These are phyloP conservation scores for Epinephelus fuscoguttatus DNA, from an alignment of 2,113 vertebrate genomes.

Conservation along the genomic window DNA sequence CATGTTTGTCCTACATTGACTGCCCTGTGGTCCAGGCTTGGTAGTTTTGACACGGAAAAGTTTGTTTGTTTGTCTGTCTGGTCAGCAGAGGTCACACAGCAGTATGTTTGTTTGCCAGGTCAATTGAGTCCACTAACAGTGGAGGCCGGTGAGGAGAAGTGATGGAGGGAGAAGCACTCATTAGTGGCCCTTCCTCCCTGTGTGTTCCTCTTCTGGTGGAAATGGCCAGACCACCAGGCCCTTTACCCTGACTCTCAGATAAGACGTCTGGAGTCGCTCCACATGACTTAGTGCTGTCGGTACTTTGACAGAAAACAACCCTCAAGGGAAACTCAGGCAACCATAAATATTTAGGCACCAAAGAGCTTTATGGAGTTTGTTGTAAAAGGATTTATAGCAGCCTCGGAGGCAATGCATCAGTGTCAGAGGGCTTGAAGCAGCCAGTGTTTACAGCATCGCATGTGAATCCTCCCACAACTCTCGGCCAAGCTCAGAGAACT, in stretches of 20 bases:
- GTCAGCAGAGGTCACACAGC: conserved; percentile 74
- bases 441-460: conserved; percentile 74
- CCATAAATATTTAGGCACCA: conserved; percentile 88
- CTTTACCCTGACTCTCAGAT: conserved; percentile 77
- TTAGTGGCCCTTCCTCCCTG: conserved; percentile 57
- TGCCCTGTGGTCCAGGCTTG: conserved; percentile 42
- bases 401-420: conserved; percentile 78
- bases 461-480: conserved; percentile 69
- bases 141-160: conserved; percentile 45
- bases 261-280: conserved; percentile 82
- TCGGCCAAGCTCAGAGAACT: conserved; percentile 61
- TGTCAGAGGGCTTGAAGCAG: conserved; percentile 69
- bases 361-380: conserved; percentile 88
- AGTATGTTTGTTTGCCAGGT: conserved; percentile 77
- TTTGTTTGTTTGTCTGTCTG: conserved; percentile 84
- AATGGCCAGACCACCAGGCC: conserved; percentile 78
- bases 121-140: conserved; percentile 75
- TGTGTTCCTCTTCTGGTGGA: conserved; percentile 57
- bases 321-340: conserved; percentile 83
- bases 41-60: conserved; percentile 69
- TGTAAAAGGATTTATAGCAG: conserved; percentile 87
- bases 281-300: conserved; percentile 79
- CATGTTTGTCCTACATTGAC: conserved; percentile 62
- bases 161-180: conserved; percentile 55
- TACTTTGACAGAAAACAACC: conserved; percentile 83